Base-by-base conservation (phyloP, 2,888 invertebrate genomes). In the Athalia circularis region DNA sequence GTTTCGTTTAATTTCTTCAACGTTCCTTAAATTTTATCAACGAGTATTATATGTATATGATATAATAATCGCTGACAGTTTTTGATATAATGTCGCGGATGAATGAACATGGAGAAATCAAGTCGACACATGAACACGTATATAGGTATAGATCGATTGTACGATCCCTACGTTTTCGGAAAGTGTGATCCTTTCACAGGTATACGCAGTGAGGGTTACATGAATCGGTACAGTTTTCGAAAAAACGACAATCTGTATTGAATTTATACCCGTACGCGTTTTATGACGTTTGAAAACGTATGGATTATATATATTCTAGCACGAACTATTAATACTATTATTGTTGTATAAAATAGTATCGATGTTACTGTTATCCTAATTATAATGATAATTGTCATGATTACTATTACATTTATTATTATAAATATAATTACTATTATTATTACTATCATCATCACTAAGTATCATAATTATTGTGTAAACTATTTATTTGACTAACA, bases 401-500 rank as follows among this genome's bases (percentile, higher is more conserved):
- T 29, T 29, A 29, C 7, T 54, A 29, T 29, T 29, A 29, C 29
- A 29, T 29, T 29, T 29, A 29, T 29, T 29, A 29, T 29, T 29
- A 29, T 29, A 2, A 29, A 29, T 29, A 29, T 29, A 29, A 29
- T 29, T 29, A 29, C 29, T 29, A 29, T 29, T 29, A 29, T 29
- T 29, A 29, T 29, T 29, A 29, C 29, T 29, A 29, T 29, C 29
- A 29, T 29, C 29, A 29, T 29, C 29, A 29, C 29, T 29, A 29
- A 29, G 29, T 29, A 47, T 3, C 13, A 45, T 57, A 72, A 59
- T 9, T 13, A 45, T 59, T 15, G 7, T 52, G 59, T 72, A 72
- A 72, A 59, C 59, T 72, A 72, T 72, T 72, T 72, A 72, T 72
- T 72, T 59, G 7, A 72, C 72, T 72, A 72, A 72, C 72, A 57